phyloP scores from a whole-genome alignment of 2,113 vertebrate genomes.

The Stigmatopora nigra region DNA sequence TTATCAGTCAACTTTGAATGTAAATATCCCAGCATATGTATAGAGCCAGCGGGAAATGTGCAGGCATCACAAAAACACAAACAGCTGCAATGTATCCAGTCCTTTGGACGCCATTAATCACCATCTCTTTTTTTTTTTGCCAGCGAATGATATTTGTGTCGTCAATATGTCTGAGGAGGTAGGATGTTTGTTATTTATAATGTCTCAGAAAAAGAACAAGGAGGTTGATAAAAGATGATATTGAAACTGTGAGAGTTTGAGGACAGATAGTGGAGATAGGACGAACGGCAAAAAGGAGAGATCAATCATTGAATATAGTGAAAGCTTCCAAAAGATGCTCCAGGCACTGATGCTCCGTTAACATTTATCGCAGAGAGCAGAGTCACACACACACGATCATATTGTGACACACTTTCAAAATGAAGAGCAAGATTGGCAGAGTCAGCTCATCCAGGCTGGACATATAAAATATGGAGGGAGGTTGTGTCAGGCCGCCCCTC shows the following conservation, averaged over 20 bases:
- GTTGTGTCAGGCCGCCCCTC: slow-evolving; percentile 36
- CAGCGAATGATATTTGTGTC: slow-evolving; percentile 40
- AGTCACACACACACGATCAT: slow-evolving; percentile 9
- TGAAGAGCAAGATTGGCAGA: slow-evolving; percentile 27
- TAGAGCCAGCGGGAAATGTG: slow-evolving; percentile 34
- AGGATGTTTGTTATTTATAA: slow-evolving; percentile 42
- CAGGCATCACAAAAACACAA: slow-evolving; percentile 20
- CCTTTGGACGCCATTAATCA: slow-evolving; percentile 49
- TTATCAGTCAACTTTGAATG: slow-evolving; percentile 60
- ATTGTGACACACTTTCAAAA: slow-evolving; percentile 25
- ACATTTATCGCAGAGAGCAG: slow-evolving; percentile 30
- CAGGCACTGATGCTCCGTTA: slow-evolving; percentile 35
- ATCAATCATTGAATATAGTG: slow-evolving; percentile 47
- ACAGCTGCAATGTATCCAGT: slow-evolving; percentile 13
- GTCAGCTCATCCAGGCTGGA: slow-evolving; percentile 38
- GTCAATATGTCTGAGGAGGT: slow-evolving; percentile 53
- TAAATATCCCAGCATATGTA: slow-evolving; percentile 60
- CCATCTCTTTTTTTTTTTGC: slow-evolving; percentile 41
- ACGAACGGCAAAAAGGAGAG: slow-evolving; percentile 2
- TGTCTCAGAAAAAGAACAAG: slow-evolving; percentile 17
- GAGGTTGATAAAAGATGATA: slow-evolving; percentile 7
- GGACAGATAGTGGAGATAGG: slow-evolving; percentile 10
- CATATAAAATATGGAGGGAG: slow-evolving; percentile 42
- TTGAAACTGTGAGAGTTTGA: slow-evolving; percentile 14
- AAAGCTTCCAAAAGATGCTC: slow-evolving; percentile 40